Base-by-base conservation (phyloP, 2,888 invertebrate species). In the Camptogramma bilineatum region DNA sequence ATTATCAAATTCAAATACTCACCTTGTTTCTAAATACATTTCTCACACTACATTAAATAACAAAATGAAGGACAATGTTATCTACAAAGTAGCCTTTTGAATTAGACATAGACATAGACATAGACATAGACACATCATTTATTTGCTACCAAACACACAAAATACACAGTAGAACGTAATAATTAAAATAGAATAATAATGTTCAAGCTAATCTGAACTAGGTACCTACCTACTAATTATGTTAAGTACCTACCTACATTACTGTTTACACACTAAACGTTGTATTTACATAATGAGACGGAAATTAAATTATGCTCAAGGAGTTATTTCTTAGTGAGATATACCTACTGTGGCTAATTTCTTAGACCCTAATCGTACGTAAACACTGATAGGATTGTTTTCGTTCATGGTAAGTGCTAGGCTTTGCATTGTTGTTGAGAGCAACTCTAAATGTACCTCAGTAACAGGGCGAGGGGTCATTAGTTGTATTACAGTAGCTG, bases 381-480 rank as follows among this genome's bases (percentile, higher is more conserved):
- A 87, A 89, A 89, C 86, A 90, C 71, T 79, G 86, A 86, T 86
- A 86, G 53, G 74, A 79, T 82, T 90, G 85, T 89, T 86, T 82
- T 86, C 79, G 79, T 82, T 84, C 76, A 73, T 75, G 72, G 75
- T 73, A 47, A 47, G 47, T n/a, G 13, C 53, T 54, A 54, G 16
- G 18, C 66, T 75, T 46, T 57, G 66, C 56, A 73, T 75, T 51
- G n/a, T 71, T 73, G 62, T 70, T 64, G 64, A 78, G 78, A 74
- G 63, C 64, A 76, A 73, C 70, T 70, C 75, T 76, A 71, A 77
- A 76, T 82, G 72, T 91, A 91, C 91, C 91, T 92, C 85, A 73
- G 72, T 76, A 84, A 81, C 80, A 87, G 83, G 79, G 84, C 81
- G 83, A 87, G 82, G 82, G 87, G 81, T 88, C 91, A 91, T 91